Evolutionary conservation across 2,888 invertebrate genomes (phyloP).

Genomic region (Leuctra nigra): DNA sequence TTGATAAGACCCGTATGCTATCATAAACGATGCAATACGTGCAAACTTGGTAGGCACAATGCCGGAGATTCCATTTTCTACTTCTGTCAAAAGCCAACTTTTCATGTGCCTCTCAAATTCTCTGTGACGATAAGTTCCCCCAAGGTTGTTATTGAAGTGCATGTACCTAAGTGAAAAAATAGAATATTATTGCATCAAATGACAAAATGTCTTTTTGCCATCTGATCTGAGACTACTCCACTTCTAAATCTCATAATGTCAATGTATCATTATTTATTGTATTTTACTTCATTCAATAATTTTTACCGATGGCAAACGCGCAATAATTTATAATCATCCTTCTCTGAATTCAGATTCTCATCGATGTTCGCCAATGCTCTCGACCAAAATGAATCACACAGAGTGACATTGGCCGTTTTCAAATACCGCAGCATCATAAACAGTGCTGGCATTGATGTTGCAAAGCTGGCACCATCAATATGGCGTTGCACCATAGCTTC

Average conservation of each 20-base stretch:
- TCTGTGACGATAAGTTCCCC: slow-evolving; percentile 45
- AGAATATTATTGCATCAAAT: too few species aligned
- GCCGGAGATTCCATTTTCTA: slow-evolving; percentile 37
- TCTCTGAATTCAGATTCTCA: slow-evolving; percentile 31
- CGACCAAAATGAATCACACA: slow-evolving; percentile 46
- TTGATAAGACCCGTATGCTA: slow-evolving; percentile 43
- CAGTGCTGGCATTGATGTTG: slow-evolving; percentile 38
- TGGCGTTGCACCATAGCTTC: slow-evolving; percentile 38
- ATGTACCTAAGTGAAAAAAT: slow-evolving; percentile 39
- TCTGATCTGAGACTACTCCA: too few species aligned
- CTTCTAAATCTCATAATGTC: too few species aligned
- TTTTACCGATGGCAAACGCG: slow-evolving; percentile 41
- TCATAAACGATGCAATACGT: slow-evolving; percentile 40
- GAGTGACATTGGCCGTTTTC: slow-evolving; percentile 42
- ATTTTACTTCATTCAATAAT: too few species aligned
- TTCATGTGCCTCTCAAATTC: slow-evolving; percentile 43
- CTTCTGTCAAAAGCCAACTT: slow-evolving; percentile 38
- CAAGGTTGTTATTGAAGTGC: slow-evolving; percentile 47
- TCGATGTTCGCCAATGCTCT: slow-evolving; percentile 38
- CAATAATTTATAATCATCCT: slow-evolving; percentile 36
- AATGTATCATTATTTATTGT: too few species aligned
- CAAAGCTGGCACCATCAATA: slow-evolving; percentile 15
- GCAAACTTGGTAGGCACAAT: slow-evolving; percentile 41
- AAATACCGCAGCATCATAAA: slow-evolving; percentile 43
- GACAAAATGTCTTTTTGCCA: too few species aligned